phyloP scores from a whole-genome alignment of 2,113 vertebrate species.

The Elgaria multicarinata region DNA sequence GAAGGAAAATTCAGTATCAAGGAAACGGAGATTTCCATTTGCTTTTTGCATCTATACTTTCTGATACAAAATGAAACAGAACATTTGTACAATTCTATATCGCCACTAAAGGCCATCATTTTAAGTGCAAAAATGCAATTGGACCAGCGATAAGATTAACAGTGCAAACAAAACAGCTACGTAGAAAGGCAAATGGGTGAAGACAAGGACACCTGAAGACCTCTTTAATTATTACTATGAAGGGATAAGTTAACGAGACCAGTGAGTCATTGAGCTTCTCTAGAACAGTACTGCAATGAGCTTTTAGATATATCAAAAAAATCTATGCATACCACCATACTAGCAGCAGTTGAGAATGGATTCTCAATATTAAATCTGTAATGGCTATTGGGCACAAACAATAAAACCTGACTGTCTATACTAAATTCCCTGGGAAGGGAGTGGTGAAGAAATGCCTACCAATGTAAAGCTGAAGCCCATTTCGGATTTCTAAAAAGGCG shows the following conservation, averaged over 20 bases:
- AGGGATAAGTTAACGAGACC: not conserved
- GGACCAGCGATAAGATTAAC: not conserved
- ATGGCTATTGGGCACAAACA: too few relatives aligned
- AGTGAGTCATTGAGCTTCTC: not conserved
- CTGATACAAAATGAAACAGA: not conserved
- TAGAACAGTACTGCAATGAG: not conserved
- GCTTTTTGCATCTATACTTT: not conserved
- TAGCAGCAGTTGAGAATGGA: constrained; percentile 14
- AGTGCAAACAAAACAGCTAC: not conserved
- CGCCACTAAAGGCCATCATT: not conserved
- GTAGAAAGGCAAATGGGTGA: not conserved
- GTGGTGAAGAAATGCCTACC: not conserved
- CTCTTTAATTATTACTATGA: constrained; percentile 12
- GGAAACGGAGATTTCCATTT: not conserved
- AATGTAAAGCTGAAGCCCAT: constrained; percentile 14
- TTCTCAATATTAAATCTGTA: not conserved
- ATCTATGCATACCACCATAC: not conserved
- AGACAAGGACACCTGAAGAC: not conserved
- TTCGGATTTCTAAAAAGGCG: constrained; percentile 16
- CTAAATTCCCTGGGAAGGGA: not conserved
- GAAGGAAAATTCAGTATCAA: not conserved
- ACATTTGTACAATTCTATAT: not conserved
- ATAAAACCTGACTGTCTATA: too few relatives aligned
- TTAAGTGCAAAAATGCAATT: not conserved
- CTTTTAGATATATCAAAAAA: not conserved